phyloP scores from a whole-genome alignment of 1,140 invertebrate species.

The Drosophila obscura region DNA sequence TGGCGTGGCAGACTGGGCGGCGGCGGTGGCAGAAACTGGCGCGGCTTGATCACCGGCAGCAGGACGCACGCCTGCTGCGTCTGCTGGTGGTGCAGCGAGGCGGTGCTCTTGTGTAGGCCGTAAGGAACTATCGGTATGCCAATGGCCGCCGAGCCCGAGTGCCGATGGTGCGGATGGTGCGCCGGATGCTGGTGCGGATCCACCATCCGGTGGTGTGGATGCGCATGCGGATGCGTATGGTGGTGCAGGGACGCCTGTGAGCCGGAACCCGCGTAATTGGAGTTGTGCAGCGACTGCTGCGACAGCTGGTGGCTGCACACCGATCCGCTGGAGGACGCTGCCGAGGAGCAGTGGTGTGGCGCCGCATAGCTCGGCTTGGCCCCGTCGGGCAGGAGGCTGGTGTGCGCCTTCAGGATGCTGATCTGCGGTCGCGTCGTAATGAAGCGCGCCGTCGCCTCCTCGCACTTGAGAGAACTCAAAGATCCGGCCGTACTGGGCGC shows the following conservation, averaged over 20 bases:
- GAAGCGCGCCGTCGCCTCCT: constrained; percentile 88
- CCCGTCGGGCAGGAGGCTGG: constrained; percentile 85
- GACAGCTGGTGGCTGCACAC: constrained; percentile 74
- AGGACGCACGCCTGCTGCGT: constrained; percentile 81
- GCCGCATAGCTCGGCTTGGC: constrained; percentile 85
- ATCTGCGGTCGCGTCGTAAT: constrained; percentile 88
- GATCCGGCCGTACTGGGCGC: constrained; percentile 53
- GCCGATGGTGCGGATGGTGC: constrained; percentile 48
- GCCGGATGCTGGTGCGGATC: constrained; percentile 14
- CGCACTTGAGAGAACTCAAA: constrained; percentile 77
- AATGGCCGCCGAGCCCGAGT: constrained; percentile 69
- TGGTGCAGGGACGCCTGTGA: constrained; percentile 70
- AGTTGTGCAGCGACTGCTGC: constrained; percentile 73
- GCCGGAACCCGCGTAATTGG: constrained; percentile 64
- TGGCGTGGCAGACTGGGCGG: constrained; percentile 84
- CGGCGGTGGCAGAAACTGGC: constrained; percentile 84
- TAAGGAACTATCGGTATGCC: constrained; percentile 83
- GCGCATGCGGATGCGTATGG: constrained; percentile 26
- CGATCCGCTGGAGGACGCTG: constrained; percentile 70
- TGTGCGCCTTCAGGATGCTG: constrained; percentile 88
- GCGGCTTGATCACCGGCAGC: constrained; percentile 81
- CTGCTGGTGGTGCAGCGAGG: constrained; percentile 70
- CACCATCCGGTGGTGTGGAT: neutral
- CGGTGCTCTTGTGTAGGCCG: constrained; percentile 78
- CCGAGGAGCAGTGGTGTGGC: constrained; percentile 79